These are phyloP conservation scores for Cyanoliseus patagonus DNA, from an alignment of 2,113 vertebrate species.

Conservation along the genomic window DNA sequence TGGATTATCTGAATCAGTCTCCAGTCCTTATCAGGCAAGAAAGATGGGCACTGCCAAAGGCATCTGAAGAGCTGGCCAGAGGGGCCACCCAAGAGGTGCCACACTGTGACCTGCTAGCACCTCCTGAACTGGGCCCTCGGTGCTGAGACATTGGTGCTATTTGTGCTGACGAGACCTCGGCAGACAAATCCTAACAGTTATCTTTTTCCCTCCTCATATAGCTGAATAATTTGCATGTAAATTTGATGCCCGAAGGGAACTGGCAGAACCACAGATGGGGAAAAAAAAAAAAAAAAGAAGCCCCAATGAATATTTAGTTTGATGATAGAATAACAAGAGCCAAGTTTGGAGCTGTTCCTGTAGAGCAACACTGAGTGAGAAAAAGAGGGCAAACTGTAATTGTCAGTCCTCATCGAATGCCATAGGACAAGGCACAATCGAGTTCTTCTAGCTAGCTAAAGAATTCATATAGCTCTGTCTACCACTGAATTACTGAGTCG, in stretches of 20 bases:
- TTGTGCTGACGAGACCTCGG: not conserved
- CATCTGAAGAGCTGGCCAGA: not conserved
- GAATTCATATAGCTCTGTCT: not conserved
- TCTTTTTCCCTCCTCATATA: not conserved
- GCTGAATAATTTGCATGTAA: conserved; percentile 38
- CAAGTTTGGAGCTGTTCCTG: not conserved
- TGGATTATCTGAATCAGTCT: not conserved
- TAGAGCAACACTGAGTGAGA: not conserved
- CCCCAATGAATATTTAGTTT: conserved; percentile 35
- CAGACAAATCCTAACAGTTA: not conserved
- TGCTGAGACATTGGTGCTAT: not conserved
- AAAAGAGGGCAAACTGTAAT: not conserved
- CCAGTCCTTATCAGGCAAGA: not conserved
- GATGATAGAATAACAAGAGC: not conserved
- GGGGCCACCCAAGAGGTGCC: not conserved
- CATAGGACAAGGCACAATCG: not conserved
- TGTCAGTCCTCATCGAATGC: not conserved
- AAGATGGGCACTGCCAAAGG: not conserved
- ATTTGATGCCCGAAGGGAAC: conserved; percentile 20
- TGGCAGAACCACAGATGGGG: not conserved
- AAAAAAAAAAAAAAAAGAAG: not conserved
- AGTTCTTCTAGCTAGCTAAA: not conserved
- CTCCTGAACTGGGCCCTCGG: not conserved
- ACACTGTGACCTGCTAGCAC: not conserved
- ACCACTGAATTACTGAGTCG: not conserved